Percentiles rank a stretch among this genome's conserved stretches.
Conservation (phyloP, 1,140 invertebrate species). For the Thalassaphorura encarpata region DNA sequence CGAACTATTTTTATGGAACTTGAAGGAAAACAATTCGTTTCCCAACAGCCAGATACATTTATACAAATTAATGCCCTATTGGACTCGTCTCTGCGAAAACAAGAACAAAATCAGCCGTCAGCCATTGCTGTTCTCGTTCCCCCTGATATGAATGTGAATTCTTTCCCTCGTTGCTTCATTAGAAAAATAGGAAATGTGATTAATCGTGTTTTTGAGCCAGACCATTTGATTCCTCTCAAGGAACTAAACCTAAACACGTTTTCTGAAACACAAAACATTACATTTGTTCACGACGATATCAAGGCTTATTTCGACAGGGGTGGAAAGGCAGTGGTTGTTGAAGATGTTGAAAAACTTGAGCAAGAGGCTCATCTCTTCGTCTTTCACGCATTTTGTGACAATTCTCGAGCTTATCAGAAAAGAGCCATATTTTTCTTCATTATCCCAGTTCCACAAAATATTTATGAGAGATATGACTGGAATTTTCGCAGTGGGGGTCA, state of each 20-base stretch:
- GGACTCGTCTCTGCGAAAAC: neutral
- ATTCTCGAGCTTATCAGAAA: slow-evolving; percentile 3
- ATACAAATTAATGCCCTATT: neutral
- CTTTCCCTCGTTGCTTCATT: slow-evolving; percentile 4
- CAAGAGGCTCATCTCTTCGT: neutral
- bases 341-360: neutral
- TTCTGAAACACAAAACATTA: neutral
- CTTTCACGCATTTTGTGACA: slow-evolving; percentile 19
- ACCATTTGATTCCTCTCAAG: neutral
- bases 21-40: no score
- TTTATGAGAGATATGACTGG: slow-evolving; percentile 1
- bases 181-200: neutral
- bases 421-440: slow-evolving; percentile 11
- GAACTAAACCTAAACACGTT: neutral
- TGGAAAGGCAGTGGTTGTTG: slow-evolving; percentile 2
- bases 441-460: neutral
- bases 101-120: slow-evolving; percentile 1
- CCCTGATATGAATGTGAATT: neutral
- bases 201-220: neutral
- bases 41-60: neutral
- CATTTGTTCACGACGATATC: neutral
- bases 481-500: neutral
- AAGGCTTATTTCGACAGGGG: slow-evolving; percentile 9
- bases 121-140: slow-evolving; percentile 3
- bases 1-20: no score